phyloP scores from a whole-genome alignment of 2,797 vertebrate genomes.

The Nyctibius grandis region DNA sequence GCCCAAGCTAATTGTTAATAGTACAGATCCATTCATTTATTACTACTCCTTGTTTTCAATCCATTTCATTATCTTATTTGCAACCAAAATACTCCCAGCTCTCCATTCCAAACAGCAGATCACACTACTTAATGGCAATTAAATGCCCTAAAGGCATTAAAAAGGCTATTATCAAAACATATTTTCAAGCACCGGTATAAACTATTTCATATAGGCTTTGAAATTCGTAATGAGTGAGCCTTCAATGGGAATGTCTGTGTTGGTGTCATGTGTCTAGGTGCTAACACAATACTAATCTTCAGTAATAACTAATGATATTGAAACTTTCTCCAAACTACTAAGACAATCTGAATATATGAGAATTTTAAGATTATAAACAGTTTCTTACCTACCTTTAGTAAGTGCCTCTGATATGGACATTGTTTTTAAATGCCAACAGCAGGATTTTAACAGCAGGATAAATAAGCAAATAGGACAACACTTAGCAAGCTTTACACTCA shows the following conservation, averaged over 20 bases:
- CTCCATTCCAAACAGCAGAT: background rate
- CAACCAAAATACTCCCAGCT: constrained; percentile 28
- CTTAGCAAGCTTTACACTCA: background rate
- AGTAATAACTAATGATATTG: background rate
- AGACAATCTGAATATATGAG: background rate
- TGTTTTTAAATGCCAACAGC: background rate
- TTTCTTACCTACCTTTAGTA: background rate
- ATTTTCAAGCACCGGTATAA: background rate
- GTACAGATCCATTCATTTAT: background rate
- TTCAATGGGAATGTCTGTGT: rapidly evolving
- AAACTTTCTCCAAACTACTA: background rate
- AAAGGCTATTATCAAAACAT: constrained; percentile 20
- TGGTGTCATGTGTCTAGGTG: background rate
- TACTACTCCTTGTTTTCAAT: background rate
- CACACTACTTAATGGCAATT: constrained; percentile 34
- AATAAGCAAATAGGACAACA: background rate
- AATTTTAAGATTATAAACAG: background rate
- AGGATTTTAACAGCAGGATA: background rate
- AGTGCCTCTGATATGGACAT: background rate
- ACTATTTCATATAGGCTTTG: background rate
- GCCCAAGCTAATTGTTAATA: background rate
- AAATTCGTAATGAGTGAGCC: background rate
- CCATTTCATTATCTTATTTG: constrained; percentile 24
- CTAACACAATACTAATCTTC: background rate
- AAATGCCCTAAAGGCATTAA: constrained; percentile 19